phyloP scores from a whole-genome alignment of 2,888 invertebrate species.

The Sthenelais limicola region DNA sequence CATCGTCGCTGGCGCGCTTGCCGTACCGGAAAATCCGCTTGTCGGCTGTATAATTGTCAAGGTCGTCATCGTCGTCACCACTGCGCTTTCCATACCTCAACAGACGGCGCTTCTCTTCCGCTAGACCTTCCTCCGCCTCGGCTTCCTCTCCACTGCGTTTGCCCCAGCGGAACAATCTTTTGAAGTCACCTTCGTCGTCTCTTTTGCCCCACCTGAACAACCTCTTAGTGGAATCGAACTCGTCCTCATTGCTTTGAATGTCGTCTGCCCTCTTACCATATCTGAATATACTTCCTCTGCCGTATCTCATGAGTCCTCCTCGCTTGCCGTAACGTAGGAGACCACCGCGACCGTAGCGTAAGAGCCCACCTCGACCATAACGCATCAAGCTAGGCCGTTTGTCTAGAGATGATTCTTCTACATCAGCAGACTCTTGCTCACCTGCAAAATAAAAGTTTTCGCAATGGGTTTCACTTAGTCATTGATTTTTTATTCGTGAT shows the following conservation, averaged over 20 bases:
- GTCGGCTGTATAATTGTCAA: slow-evolving; percentile 20
- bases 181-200: slow-evolving; percentile 24
- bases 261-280: slow-evolving; percentile 40
- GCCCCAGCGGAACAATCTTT: slow-evolving; percentile 35
- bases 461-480: no score
- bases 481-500: no score
- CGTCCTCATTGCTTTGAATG: slow-evolving; percentile 3
- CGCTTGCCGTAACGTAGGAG: slow-evolving; percentile 56
- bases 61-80: slow-evolving; percentile 43
- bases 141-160: slow-evolving; percentile 14
- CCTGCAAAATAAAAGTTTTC: slow-evolving; percentile 9
- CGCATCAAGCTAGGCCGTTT: slow-evolving; percentile 56
- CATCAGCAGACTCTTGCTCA: neutral
- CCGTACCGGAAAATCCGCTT: slow-evolving; percentile 42
- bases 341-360: slow-evolving; percentile 56
- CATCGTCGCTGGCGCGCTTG: slow-evolving; percentile 33
- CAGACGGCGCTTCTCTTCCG: slow-evolving; percentile 23
- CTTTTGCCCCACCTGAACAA: slow-evolving; percentile 38
- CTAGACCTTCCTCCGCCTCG: neutral
- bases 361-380: slow-evolving; percentile 56
- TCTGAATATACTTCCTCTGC: slow-evolving; percentile 38
- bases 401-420: slow-evolving; percentile 32
- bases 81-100: slow-evolving; percentile 36
- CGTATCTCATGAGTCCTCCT: slow-evolving; percentile 54
- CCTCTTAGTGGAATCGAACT: slow-evolving; percentile 24